These are phyloP conservation scores for Otolemur crassicaudatus DNA, from an alignment of 2,797 vertebrate species.

Conservation along the genomic window DNA sequence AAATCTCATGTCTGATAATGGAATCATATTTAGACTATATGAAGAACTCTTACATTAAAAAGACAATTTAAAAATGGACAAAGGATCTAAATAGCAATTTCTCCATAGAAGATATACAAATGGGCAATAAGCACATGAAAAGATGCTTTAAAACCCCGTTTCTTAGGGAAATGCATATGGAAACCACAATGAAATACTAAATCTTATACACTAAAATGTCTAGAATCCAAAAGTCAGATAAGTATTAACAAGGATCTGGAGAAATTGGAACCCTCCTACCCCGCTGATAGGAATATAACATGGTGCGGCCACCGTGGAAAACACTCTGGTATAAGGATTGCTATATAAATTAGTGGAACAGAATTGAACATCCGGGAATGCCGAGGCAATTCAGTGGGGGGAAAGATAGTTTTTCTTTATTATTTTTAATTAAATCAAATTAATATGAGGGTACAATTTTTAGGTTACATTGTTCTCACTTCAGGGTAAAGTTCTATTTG, in stretches of 20 bases:
- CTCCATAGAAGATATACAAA: not conserved
- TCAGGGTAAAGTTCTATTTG: no score
- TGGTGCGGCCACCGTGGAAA: not conserved
- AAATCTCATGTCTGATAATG: not conserved
- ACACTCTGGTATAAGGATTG: not conserved
- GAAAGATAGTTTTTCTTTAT: no score
- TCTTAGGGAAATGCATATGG: not conserved
- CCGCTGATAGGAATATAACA: not conserved
- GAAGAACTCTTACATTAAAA: not conserved
- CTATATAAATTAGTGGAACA: no score
- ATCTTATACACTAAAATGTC: not conserved
- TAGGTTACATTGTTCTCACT: no score
- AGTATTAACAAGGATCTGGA: not conserved
- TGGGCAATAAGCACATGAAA: not conserved
- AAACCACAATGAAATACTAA: not conserved
- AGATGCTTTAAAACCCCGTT: not conserved
- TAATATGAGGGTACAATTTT: no score
- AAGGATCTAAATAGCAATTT: not conserved
- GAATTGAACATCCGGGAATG: no score
- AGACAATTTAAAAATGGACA: not conserved
- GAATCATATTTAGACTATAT: not conserved
- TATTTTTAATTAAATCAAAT: no score
- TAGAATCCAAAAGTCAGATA: not conserved
- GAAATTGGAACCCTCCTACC: not conserved
- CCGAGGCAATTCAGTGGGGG: no score